Conservation (phyloP, 2,797 vertebrate species). For the Oophaga sylvatica region DNA sequence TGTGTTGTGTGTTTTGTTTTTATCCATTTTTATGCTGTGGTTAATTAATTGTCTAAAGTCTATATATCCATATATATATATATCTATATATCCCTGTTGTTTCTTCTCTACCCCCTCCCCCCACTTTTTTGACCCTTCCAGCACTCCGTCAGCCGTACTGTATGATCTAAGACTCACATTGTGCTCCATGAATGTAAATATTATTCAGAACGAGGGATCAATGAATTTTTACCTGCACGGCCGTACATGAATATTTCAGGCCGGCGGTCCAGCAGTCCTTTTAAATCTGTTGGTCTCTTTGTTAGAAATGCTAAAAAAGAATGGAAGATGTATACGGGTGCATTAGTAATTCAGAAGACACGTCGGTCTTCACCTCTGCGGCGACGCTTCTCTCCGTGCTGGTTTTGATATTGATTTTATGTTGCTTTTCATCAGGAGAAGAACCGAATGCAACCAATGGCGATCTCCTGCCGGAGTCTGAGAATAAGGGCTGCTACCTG, state of each 20-base stretch:
- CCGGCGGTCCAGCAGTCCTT: background rate
- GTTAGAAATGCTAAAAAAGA: background rate
- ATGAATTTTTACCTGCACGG: background rate
- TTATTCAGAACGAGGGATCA: background rate
- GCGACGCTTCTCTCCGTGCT: background rate
- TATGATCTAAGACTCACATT: background rate
- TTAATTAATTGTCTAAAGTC: too few relatives aligned
- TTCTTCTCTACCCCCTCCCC: background rate
- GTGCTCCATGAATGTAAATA: background rate
- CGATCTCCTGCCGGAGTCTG: conserved; percentile 65
- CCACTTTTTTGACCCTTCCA: too few relatives aligned
- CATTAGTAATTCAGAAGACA: background rate
- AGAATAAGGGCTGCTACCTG: conserved; percentile 80
- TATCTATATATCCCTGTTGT: too few relatives aligned
- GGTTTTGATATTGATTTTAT: background rate
- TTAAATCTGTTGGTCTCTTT: background rate
- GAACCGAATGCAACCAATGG: conserved; percentile 66
- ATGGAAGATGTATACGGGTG: background rate
- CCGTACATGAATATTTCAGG: background rate
- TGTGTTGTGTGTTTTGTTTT: too few relatives aligned
- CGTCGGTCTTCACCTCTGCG: background rate
- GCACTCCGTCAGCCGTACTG: background rate
- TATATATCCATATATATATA: too few relatives aligned
- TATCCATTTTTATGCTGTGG: too few relatives aligned
- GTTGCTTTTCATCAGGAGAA: conserved; percentile 23